These are phyloP conservation scores for Copidosoma floridanum DNA, from an alignment of 1,140 invertebrate species.

Conservation along the genomic window DNA sequence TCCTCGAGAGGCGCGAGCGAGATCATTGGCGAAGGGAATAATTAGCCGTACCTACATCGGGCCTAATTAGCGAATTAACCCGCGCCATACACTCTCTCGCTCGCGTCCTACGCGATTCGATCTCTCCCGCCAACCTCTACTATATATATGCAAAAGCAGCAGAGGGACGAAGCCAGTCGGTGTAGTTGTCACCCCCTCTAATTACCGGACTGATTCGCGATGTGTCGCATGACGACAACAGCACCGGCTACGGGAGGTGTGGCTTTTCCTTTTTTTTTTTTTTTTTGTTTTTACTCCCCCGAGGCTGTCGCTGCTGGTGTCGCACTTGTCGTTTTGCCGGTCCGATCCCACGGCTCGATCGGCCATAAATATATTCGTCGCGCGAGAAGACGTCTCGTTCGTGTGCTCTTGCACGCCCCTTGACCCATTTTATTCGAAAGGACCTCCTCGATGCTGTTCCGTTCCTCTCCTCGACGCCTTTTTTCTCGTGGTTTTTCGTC, in stretches of 20 bases:
- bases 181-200: slow-evolving; percentile 30
- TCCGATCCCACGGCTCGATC: background rate
- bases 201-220: slow-evolving; percentile 30
- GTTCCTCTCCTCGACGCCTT: background rate
- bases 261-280: slow-evolving; percentile 15
- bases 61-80: slow-evolving; percentile 47
- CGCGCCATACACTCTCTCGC: slow-evolving; percentile 1
- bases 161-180: too few species aligned
- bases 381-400: background rate
- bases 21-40: too few species aligned
- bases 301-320: too few species aligned
- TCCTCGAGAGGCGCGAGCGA: too few species aligned
- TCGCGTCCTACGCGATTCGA: slow-evolving; percentile 24
- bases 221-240: background rate
- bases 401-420: background rate
- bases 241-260: slow-evolving; percentile 16
- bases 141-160: background rate
- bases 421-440: slow-evolving; percentile 14
- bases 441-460: background rate
- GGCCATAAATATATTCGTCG: background rate
- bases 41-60: slow-evolving; percentile 44
- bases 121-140: too few species aligned
- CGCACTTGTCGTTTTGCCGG: background rate
- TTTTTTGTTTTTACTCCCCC: slow-evolving; percentile 9
- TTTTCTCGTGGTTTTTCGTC: background rate